Percentiles rank a stretch among this genome's conserved stretches.
phyloP scores from a whole-genome alignment of 2,797 vertebrate species.

The Lepilemur ruficaudatus region DNA sequence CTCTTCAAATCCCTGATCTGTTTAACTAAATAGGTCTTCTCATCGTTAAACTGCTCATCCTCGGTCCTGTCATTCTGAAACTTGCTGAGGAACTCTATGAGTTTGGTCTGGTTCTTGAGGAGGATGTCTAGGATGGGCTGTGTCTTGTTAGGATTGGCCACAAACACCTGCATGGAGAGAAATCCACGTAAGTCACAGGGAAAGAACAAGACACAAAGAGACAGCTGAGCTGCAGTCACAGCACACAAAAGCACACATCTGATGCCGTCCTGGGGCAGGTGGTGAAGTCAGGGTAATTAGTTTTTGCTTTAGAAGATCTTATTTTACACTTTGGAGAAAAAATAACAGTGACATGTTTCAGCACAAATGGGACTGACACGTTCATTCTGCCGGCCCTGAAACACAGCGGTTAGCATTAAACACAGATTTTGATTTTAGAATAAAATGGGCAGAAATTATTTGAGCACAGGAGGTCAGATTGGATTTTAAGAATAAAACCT shows the following conservation, averaged over 20 bases:
- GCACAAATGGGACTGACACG: background rate
- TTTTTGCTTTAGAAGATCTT: background rate
- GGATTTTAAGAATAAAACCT: background rate
- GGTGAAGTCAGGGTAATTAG: fast-evolving
- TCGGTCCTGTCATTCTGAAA: slow-evolving; percentile 98
- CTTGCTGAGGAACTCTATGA: slow-evolving; percentile 98
- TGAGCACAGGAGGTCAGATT: background rate
- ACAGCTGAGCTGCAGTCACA: fast-evolving
- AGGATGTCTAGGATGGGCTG: slow-evolving; percentile 98
- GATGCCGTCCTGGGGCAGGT: fast-evolving
- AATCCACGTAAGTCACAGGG: background rate
- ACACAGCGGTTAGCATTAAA: background rate
- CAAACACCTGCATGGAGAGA: slow-evolving; percentile 91
- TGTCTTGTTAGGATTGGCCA: slow-evolving; percentile 98
- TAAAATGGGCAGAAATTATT: background rate
- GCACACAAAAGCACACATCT: fast-evolving
- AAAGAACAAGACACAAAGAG: background rate
- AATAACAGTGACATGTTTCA: background rate
- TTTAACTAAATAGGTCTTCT: slow-evolving; percentile 99
- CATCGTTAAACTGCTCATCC: slow-evolving; percentile 98
- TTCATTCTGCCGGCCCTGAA: background rate
- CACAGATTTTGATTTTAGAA: background rate
- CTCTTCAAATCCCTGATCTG: slow-evolving; percentile 99
- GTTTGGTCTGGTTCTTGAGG: slow-evolving; percentile 98
- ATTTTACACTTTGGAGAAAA: background rate